phyloP scores from a whole-genome alignment of 2,797 vertebrate genomes.

The Buceros bicornis region DNA sequence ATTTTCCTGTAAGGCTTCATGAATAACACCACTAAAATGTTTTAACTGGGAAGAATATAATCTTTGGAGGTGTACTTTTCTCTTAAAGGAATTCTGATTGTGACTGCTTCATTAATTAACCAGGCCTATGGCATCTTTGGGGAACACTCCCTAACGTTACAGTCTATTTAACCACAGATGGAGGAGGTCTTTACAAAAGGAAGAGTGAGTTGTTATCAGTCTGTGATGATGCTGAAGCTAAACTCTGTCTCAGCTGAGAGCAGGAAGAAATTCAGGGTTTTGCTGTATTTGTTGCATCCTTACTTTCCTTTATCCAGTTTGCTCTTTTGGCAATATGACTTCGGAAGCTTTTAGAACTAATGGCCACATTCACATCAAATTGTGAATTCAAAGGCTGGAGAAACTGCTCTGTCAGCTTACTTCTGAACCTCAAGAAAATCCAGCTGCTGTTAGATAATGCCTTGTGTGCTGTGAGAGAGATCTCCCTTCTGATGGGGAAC shows the following conservation, averaged over 20 bases:
- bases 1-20: not conserved
- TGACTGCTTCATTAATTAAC: not conserved
- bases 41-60: not conserved
- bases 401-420: conserved; percentile 60
- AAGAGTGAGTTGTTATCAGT: not conserved
- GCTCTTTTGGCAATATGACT: conserved; percentile 5
- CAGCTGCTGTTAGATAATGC: conserved; percentile 37
- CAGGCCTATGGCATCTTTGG: not conserved
- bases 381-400: conserved; percentile 61
- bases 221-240: not conserved
- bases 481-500: conserved; percentile 43
- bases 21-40: not conserved
- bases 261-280: not conserved
- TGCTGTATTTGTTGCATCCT: not conserved
- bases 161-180: not conserved
- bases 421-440: conserved; percentile 57
- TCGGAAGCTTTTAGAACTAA: conserved; percentile 63
- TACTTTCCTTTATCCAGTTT: not conserved
- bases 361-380: not conserved
- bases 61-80: not conserved
- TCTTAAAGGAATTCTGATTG: not conserved
- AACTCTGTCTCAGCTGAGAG: not conserved
- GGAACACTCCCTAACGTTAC: not conserved
- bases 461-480: conserved; percentile 49
- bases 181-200: not conserved